Evolutionary conservation across 2,888 invertebrate species (phyloP), one percentile per base, ranked within the genome.

Genomic region (Ochropleura leucogaster): DNA sequence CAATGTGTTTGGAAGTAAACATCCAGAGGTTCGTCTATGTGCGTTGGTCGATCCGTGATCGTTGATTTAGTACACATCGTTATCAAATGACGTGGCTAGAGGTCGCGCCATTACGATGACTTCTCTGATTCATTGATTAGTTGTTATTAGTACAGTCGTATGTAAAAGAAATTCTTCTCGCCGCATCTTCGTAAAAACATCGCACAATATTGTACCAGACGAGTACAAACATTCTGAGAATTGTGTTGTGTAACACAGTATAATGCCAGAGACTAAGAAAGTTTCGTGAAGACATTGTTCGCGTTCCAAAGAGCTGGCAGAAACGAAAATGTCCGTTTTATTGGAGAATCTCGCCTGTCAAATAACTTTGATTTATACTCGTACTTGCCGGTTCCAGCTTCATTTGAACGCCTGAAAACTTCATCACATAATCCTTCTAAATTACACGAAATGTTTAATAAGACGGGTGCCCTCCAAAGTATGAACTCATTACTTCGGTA

Each of bases 401-500:
- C 70, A 68, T 74, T 71, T 60, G 70, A 68, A 84, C 69, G 62
- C 51, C 62, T 76, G 60, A 51, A 87, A 87, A 88, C 79, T 87
- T 84, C 66, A 78, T 83, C 83, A 83, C 60, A 80, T 78, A 85
- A 86, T 78, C 80, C 74, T 73, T 77, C 51, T 76, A 73, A 83
- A 83, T 80, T 77, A 81, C 71, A 72, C 57, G 47, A 64, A 80
- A 78, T 88, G 84, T 75, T 84, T 78, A 78, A 78, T 77, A 74
- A 68, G 71, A 70, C 66, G 79, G 72, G 70, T 73, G 67, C 62
- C 64, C 66, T 68, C 77, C 53, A 67, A 86, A 86, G 83, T 82
- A 86, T 83, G 82, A 86, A 85, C 83, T 85, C 83, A 82, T 83
- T 86, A 87, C 84, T 85, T 82, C 74, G 85, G 74, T 72, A 78